phyloP scores from a whole-genome alignment of 2,113 vertebrate species.

The Theropithecus gelada region DNA sequence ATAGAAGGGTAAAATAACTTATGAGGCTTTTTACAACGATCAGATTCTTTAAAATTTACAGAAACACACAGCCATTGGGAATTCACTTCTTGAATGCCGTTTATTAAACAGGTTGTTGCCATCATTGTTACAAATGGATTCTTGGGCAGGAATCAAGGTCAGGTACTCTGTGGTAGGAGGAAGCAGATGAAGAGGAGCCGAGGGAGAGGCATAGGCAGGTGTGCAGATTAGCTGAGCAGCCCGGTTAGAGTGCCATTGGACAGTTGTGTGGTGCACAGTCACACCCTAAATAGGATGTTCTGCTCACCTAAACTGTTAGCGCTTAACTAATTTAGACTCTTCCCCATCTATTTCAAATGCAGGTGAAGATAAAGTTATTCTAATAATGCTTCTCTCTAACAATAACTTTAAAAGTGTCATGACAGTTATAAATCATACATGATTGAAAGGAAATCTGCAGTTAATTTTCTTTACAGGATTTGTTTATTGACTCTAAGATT shows the following conservation, averaged over 20 bases:
- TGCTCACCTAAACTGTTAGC: background rate
- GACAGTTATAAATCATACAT: background rate
- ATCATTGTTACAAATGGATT: background rate
- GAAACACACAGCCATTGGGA: background rate
- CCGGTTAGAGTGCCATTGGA: background rate
- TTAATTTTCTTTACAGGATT: background rate
- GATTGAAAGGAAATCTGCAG: background rate
- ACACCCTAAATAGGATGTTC: background rate
- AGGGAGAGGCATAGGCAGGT: background rate
- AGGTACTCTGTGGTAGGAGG: background rate
- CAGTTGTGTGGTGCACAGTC: background rate
- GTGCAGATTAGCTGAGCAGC: background rate
- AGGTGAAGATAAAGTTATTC: background rate
- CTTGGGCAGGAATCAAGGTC: background rate
- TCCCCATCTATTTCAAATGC: background rate
- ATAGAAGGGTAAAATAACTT: background rate
- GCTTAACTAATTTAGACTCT: background rate
- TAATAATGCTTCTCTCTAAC: background rate
- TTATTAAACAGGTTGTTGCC: background rate
- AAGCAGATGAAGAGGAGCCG: background rate
- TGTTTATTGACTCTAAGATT: background rate
- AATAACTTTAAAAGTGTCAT: background rate
- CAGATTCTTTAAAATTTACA: background rate
- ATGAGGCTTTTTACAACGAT: background rate
- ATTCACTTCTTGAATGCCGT: background rate